Base-by-base conservation (phyloP, 2,113 vertebrate species). In the Stegastes partitus region DNA sequence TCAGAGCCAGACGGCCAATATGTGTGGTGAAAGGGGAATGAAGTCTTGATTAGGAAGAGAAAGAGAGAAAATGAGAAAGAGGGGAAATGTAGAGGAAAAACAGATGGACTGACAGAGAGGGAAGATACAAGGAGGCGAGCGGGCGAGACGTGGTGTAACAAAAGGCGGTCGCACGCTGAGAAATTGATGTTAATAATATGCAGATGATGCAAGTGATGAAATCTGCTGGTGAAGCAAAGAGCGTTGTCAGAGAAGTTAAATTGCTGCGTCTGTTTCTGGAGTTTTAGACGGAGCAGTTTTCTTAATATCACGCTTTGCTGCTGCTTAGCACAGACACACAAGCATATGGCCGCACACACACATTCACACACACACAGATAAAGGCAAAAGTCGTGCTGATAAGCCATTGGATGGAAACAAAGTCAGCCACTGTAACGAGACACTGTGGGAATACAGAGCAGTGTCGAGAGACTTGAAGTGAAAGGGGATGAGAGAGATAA, bases 351-450 rank as follows among this genome's bases (percentile, higher is more conserved):
- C 64, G 42, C 75, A 57, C 74, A 67, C 67, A 62, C 71, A 51
- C 51, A 37, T 18, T 14, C 67, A 57, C 67, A 51, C 51, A 22
- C 21, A 45, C 0, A 67, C 5, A 79, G 72, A 87, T 87, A 89
- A 87, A 84, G 77, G 77, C 74, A 31, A 14, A 79, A 87, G 75
- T 84, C 22, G 50, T 55, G 68, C 59, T 59, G 86, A 90, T 90
- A 87, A 91, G 84, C 79, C 55, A 79, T 31, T 79, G 86, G 83
- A 61, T 73, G 64, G 73, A 85, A 87, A 86, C 74, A 90, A 87
- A 91, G 82, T 87, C 89, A 92, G 64, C 74, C 80, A 83, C 70
- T 83, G 87, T 90, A 91, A 87, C 87, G 42, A 89, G 90, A 82
- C 76, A 78, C 77, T 58, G 81, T 72, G 84, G 86, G 90, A 87